Conservation (phyloP, 2,797 vertebrate species). For the Labeo calbasu region DNA sequence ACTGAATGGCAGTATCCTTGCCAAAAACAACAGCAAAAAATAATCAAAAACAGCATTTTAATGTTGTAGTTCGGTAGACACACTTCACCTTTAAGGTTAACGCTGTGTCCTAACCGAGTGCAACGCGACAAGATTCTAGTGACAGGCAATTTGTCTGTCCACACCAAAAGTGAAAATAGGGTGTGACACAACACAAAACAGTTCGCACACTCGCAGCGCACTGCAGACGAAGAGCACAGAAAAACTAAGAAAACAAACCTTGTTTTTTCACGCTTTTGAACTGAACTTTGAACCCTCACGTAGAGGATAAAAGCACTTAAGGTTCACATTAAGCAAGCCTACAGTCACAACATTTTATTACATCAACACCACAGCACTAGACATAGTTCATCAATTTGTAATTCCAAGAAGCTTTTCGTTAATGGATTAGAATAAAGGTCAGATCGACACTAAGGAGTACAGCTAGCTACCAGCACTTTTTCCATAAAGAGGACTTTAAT, state of each 20-base stretch:
- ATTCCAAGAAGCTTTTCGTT: slow-evolving; percentile 26
- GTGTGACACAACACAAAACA: background rate
- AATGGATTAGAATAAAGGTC: slow-evolving; percentile 18
- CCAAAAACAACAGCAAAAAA: background rate
- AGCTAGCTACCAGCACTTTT: slow-evolving; percentile 3
- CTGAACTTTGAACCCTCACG: background rate
- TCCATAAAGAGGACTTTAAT: background rate
- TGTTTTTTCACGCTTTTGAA: background rate
- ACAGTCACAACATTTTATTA: slow-evolving; percentile 3
- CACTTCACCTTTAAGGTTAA: slow-evolving; percentile 13
- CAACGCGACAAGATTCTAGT: background rate
- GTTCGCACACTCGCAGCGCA: slow-evolving; percentile 14
- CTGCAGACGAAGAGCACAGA: background rate
- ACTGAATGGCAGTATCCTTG: background rate
- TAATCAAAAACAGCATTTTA: background rate
- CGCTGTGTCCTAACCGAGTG: background rate
- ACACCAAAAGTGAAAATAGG: slow-evolving; percentile 5
- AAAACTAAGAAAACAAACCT: background rate
- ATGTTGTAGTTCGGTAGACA: background rate
- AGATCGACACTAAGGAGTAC: slow-evolving; percentile 13
- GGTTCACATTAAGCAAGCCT: background rate
- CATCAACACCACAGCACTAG: background rate
- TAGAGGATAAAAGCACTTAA: background rate
- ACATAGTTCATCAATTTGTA: slow-evolving; percentile 17
- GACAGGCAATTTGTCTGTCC: slow-evolving; percentile 22